Percentiles rank a stretch among this genome's conserved stretches.
phyloP scores from a whole-genome alignment of 2,113 vertebrate species.

The Rissa tridactyla region DNA sequence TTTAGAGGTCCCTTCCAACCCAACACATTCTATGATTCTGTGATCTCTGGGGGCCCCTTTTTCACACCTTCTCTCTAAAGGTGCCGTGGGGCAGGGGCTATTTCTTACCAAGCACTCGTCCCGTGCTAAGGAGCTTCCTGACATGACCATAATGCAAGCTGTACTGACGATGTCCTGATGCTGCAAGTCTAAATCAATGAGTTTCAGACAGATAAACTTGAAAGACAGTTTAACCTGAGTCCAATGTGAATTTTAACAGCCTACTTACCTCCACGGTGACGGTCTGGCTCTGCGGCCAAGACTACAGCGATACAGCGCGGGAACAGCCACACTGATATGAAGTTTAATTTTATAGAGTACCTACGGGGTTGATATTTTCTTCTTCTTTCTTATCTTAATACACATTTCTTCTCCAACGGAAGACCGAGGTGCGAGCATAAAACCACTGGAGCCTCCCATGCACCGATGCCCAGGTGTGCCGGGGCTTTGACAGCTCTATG shows the following conservation, averaged over 20 bases:
- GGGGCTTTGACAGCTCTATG: conserved; percentile 75
- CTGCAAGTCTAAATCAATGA: neutral
- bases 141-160: rapidly evolving
- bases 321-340: neutral
- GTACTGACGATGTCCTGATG: rapidly evolving
- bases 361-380: neutral
- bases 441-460: neutral
- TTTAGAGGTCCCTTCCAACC: too few species aligned
- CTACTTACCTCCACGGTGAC: neutral
- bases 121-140: neutral
- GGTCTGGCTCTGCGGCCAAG: neutral
- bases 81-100: rapidly evolving
- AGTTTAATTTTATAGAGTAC: neutral
- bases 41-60: neutral
- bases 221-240: neutral
- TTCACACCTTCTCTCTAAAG: neutral
- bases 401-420: neutral
- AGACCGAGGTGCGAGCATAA: neutral
- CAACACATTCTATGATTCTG: too few species aligned
- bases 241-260: neutral
- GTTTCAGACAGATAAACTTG: neutral
- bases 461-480: neutral
- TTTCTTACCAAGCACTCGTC: neutral
- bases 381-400: neutral
- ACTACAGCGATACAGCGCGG: neutral